Evolutionary conservation across 2,888 invertebrate species (phyloP), one percentile per base, ranked within the genome.

Genomic region (Frankliniella intonsa): DNA sequence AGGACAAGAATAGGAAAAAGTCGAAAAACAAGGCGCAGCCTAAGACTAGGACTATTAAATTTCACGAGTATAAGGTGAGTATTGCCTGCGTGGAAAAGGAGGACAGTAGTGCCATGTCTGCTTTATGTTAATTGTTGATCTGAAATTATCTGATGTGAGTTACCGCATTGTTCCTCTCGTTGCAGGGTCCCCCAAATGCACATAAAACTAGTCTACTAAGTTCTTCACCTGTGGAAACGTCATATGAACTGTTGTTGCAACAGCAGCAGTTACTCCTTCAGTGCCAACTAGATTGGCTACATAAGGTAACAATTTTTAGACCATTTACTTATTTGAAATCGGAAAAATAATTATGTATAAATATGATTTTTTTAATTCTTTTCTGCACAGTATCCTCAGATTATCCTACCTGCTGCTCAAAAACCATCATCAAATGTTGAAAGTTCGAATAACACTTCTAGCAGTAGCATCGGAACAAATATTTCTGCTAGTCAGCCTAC

Each of bases 251-350:
- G 85, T 91, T 97, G 82, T 90, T 98, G 84, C 95, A 98, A 86
- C 98, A 98, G 87, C 98, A 98, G 87, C 97, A 97, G 87, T 89
- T 98, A 85, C 92, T 98, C 83, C 91, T 98, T 82, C 96, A 96
- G 88, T 94, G 93, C 91, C 94, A 95, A 87, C 89, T 96, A 83
- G 95, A 96, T 87, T 90, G 92, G 88, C 93, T 95, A 86, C 94
- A 95, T 86, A 95, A 94, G 88, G 89, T 90, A 87, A 25, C 27
- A 17, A 0, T 65, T 14, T 55, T 51, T 82, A 25, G 8, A 82
- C 22, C 50, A 0, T 51, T 82, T 82, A 38, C 22, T 62, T 62
- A 81, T 79, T 81, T 27, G 19, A 76, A 79, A 50, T 27, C 25
- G 49, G 22, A 50, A 81, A 50, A 76, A 79, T 49, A 38, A 81